A percentile compares a stretch with the other conserved stretches of the same genome.
Conservation (phyloP, 2,797 vertebrate species). For the Anabacerthia variegaticeps region DNA sequence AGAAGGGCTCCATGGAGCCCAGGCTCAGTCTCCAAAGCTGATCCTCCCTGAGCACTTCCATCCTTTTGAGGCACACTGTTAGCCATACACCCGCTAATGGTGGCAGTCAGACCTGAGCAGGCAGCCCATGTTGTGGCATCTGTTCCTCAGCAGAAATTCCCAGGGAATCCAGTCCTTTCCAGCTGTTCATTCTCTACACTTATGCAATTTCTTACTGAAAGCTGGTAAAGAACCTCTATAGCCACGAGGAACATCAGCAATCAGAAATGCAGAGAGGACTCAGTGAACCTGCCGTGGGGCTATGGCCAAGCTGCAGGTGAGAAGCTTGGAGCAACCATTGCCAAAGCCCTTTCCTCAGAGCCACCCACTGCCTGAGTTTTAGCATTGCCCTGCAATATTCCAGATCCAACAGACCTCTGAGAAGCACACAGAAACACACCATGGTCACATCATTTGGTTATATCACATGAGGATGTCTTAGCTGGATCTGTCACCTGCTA, state of each 20-base stretch:
- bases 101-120: not conserved
- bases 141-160: not conserved
- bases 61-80: rapidly evolving
- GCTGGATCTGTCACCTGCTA: not conserved
- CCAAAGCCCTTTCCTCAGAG: not conserved
- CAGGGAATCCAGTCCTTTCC: not conserved
- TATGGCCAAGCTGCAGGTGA: not conserved
- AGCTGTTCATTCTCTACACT: not conserved
- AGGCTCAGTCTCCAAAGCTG: not conserved
- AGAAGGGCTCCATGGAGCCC: not conserved
- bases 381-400: not conserved
- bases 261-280: not conserved
- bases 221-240: not conserved
- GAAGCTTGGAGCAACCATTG: not conserved
- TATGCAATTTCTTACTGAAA: not conserved
- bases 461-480: not conserved
- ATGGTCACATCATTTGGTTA: not conserved
- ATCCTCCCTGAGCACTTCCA: not conserved
- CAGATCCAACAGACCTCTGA: not conserved
- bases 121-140: not conserved
- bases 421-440: not conserved
- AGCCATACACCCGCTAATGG: too few relatives aligned
- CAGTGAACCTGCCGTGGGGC: not conserved
- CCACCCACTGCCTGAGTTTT: not conserved
- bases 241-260: not conserved